phyloP scores from a whole-genome alignment of 64 coral and sea anemone genomes.

The Dendrophyllia cribrosa region DNA sequence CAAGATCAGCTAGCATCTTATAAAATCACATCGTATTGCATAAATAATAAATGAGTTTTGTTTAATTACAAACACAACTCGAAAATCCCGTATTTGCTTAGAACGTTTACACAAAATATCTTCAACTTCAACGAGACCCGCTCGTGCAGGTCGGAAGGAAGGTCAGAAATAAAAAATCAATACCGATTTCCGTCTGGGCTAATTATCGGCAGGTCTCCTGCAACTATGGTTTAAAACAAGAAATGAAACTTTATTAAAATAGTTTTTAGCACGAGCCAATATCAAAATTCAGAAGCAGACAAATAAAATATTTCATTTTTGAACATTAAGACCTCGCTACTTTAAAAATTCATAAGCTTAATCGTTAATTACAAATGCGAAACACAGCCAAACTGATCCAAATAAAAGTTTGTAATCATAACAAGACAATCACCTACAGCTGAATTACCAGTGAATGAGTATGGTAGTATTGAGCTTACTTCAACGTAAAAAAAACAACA shows the following conservation, averaged over 20 bases:
- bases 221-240: not conserved
- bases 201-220: not conserved
- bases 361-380: too few species aligned
- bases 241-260: not conserved
- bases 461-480: too few species aligned
- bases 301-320: too few species aligned
- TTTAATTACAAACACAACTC: not conserved
- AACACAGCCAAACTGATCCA: too few species aligned
- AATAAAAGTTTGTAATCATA: too few species aligned
- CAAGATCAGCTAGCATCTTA: not conserved
- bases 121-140: not conserved
- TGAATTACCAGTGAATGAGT: too few species aligned
- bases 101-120: not conserved
- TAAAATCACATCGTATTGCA: not conserved
- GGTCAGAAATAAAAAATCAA: not conserved
- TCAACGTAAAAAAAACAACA: too few species aligned
- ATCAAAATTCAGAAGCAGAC: not conserved
- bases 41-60: slow-evolving; percentile 4
- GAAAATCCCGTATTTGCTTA: too few species aligned
- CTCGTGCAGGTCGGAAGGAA: not conserved
- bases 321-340: too few species aligned
- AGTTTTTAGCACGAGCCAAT: not conserved
- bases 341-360: too few species aligned
- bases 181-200: not conserved
- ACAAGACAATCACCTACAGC: too few species aligned